Conservation (phyloP, 2,797 vertebrate genomes). For the Phyllotis vaccarum region DNA sequence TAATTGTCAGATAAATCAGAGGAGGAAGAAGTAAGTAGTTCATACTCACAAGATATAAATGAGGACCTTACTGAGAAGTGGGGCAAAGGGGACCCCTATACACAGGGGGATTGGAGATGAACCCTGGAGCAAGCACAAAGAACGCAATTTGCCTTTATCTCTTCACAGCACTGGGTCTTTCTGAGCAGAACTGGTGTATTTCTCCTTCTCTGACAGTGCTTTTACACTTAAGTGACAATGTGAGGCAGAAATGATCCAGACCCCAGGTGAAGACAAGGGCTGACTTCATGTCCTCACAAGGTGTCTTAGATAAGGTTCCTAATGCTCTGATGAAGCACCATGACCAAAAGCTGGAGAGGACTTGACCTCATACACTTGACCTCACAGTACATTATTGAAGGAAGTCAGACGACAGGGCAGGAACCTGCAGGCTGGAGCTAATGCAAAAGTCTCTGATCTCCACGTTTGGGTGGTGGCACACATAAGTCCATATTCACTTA, state of each 20-base stretch:
- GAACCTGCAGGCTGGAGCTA: background rate
- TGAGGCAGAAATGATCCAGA: background rate
- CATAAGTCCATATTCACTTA: background rate
- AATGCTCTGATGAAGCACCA: background rate
- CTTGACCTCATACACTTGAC: no score
- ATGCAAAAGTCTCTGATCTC: background rate
- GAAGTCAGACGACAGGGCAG: background rate
- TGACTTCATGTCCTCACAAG: background rate
- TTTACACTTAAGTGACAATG: background rate
- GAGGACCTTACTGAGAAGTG: background rate
- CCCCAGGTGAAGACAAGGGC: background rate
- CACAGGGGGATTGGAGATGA: background rate
- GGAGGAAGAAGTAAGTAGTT: background rate
- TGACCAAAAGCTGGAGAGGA: background rate
- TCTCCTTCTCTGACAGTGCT: no score
- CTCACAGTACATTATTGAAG: no score
- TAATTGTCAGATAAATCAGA: constrained; percentile 8
- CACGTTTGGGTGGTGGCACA: background rate
- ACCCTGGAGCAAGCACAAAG: background rate
- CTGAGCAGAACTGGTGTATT: background rate
- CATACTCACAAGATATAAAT: background rate
- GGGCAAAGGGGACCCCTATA: background rate
- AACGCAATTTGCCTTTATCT: background rate
- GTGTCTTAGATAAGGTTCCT: background rate
- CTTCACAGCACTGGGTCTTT: background rate